A percentile compares a stretch with the other conserved stretches of the same genome.
phyloP scores from a whole-genome alignment of 2,888 invertebrate genomes.

The Hybos culiciformis region DNA sequence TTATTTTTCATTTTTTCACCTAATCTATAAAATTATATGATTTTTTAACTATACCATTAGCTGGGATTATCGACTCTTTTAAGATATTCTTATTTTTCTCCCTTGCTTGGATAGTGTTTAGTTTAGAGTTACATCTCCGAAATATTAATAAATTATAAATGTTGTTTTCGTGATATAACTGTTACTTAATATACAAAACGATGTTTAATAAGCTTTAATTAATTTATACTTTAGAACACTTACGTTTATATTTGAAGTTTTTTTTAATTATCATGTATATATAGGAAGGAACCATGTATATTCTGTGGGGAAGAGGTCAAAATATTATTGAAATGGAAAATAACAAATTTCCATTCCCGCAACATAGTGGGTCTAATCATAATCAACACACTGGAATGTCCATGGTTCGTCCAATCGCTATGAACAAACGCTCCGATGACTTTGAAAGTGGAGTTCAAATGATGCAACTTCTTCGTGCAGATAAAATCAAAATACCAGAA shows the following conservation, averaged over 20 bases:
- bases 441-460: constrained; percentile 64
- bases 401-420: no score
- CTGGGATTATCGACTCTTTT: no score
- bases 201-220: no score
- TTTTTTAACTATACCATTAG: no score
- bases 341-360: constrained; percentile 30
- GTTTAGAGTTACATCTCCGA: background rate
- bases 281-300: constrained; percentile 78
- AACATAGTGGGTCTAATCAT: constrained; percentile 32
- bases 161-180: background rate
- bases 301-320: constrained; percentile 71
- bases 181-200: no score
- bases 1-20: background rate
- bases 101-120: background rate
- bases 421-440: no score
- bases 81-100: background rate
- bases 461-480: constrained; percentile 47
- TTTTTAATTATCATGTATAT: constrained; percentile 10
- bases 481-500: constrained; percentile 34
- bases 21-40: no score
- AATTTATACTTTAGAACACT: no score
- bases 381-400: no score
- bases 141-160: background rate
- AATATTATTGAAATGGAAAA: constrained; percentile 45
- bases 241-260: background rate